These are phyloP conservation scores for Bimastos eiseni DNA, from an alignment of 2,888 invertebrate genomes.

Conservation along the genomic window DNA sequence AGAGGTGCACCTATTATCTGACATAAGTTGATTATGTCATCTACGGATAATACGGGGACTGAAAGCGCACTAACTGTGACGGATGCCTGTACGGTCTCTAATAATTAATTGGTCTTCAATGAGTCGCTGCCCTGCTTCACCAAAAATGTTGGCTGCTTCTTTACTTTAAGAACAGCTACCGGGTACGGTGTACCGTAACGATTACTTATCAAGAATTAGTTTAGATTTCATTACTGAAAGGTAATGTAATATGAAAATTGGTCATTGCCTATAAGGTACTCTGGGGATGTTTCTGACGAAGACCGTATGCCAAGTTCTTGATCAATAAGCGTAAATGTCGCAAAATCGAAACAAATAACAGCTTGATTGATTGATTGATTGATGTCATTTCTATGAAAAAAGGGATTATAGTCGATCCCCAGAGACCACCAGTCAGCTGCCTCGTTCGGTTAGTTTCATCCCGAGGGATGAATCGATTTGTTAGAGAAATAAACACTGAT, in stretches of 20 bases:
- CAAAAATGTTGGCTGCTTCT: background rate
- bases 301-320: no score
- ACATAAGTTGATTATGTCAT: no score
- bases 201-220: background rate
- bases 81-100: no score
- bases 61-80: no score
- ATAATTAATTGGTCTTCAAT: no score
- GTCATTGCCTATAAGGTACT: background rate
- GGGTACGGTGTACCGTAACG: background rate
- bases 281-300: background rate
- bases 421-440: background rate
- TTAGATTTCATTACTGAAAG: background rate
- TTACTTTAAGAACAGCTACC: background rate
- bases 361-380: no score
- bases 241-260: background rate
- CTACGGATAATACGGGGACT: no score
- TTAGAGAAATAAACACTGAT: background rate
- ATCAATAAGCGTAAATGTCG: background rate
- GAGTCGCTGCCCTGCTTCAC: background rate
- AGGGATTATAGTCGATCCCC: background rate
- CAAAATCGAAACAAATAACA: background rate
- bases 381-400: no score
- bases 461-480: constrained; percentile 10
- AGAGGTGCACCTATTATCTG: no score
- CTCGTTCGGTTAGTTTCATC: background rate